Evolutionary conservation across 92 coral and sea anemone genomes (phyloP).

Genomic region (Epizoanthus fatuus): DNA sequence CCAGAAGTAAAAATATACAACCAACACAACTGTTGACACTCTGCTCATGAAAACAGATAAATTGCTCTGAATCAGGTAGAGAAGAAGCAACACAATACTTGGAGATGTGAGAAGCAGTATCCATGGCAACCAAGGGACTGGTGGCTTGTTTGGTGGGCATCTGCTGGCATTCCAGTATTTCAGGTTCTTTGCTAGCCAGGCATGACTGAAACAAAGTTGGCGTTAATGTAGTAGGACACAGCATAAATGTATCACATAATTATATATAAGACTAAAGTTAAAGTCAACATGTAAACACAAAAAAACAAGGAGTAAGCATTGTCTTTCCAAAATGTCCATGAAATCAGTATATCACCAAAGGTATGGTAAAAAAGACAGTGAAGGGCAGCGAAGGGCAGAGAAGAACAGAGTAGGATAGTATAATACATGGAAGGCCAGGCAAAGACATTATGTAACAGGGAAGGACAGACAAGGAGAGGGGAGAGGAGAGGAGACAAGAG

Average conservation of each 20-base stretch:
- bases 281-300: too few species aligned
- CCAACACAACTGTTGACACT: constrained; percentile 29
- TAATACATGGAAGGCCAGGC: too few species aligned
- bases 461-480: too few species aligned
- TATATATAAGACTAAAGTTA: too few species aligned
- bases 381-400: too few species aligned
- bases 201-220: constrained; percentile 55
- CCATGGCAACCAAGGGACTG: constrained; percentile 87
- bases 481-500: too few species aligned
- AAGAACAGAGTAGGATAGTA: too few species aligned
- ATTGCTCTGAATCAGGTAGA: constrained; percentile 56
- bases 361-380: too few species aligned
- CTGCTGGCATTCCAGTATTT: constrained; percentile 84
- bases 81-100: constrained; percentile 51
- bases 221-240: background rate
- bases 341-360: too few species aligned
- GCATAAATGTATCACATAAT: background rate
- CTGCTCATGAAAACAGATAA: constrained; percentile 59
- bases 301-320: too few species aligned
- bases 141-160: constrained; percentile 71
- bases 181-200: constrained; percentile 79
- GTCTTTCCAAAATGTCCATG: too few species aligned
- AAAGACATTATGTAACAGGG: too few species aligned
- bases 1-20: constrained; percentile 63
- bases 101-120: constrained; percentile 75